Evolutionary conservation across 2,797 vertebrate genomes (phyloP), one percentile per base, ranked within the genome.

Genomic region (Platyrinchus mystaceus): DNA sequence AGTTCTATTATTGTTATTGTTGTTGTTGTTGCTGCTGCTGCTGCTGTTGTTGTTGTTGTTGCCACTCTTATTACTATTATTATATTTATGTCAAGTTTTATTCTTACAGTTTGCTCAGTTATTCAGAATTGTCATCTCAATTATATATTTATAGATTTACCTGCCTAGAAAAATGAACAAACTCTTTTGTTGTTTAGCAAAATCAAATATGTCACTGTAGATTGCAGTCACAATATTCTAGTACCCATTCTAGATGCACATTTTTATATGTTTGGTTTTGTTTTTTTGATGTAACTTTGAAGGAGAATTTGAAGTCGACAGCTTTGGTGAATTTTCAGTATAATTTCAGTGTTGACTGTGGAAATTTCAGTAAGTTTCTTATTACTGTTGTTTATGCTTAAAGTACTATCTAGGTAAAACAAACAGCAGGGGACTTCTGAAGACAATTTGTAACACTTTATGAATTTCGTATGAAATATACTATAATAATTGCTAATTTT

Each of bases 21-120:
- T 52, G 9, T 27, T 36, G 5, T 49, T 59, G 6, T 37, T 74
- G 3, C 3, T 37, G 3, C 9, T 56, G 2, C 14, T 23, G 0
- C 13, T 41, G 3, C 9, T 6, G 16, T 7, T 52, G 22, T 17
- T 39, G 28, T 17, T 36, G 8, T 8, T 60, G 34, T 26, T 37
- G 15, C 11, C 10, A 15, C 1, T 27, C 14, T 41, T 17, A 36
- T 9, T n/a, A 3, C 28, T 89, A 56, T 26, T 63, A 37, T 15
- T 26, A 4, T 37, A 15, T 50, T 56, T 63, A 63, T 43, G 23
- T 1, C 2, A 46, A 56, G 10, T 20, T 80, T 80, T 64, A 46
- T 63, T 79, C 44, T 69, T 75, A 36, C 9, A 44, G 22, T 4
- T 34, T 66, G 9, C n/a, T 66, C 30, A 21, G 56, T 43, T 60